Evolutionary conservation across 2,113 vertebrate genomes (phyloP).

Genomic region (Entosphenus tridentatus): DNA sequence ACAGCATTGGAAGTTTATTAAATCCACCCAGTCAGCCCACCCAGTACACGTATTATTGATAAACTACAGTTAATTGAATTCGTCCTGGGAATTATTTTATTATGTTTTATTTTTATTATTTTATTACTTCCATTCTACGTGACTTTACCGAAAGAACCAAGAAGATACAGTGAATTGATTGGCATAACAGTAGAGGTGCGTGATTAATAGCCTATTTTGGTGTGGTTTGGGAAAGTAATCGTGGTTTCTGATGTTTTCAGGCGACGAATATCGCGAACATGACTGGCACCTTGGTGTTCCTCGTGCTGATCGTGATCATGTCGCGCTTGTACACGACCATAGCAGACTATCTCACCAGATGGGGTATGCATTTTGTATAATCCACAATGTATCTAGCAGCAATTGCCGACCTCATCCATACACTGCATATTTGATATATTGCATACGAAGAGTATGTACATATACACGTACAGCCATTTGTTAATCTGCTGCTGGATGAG

Average conservation of each 20-base stretch:
- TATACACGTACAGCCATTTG: background rate
- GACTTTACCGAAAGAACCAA: no score
- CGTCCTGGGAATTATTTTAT: no score
- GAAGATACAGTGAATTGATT: background rate
- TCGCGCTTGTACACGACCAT: conserved; percentile 32
- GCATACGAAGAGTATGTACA: background rate
- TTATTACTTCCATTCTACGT: no score
- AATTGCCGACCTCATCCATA: background rate
- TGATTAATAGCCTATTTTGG: background rate
- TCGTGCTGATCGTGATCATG: conserved; percentile 34
- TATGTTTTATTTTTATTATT: no score
- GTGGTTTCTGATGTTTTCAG: conserved; percentile 13
- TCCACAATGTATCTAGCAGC: background rate
- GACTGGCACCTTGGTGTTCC: conserved; percentile 33
- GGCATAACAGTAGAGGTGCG: background rate
- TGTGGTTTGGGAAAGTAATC: background rate
- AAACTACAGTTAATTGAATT: background rate
- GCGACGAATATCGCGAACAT: conserved; percentile 37
- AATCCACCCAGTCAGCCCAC: background rate
- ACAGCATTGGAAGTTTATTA: background rate
- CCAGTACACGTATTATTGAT: background rate
- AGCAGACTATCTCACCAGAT: conserved; percentile 39
- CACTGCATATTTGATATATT: background rate
- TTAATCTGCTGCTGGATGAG: background rate
- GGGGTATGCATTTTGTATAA: conserved; percentile 18